Base-by-base conservation (phyloP, 30 jellyfish, hydroid and myxozoan genomes). In the Kudoa iwatai region DNA sequence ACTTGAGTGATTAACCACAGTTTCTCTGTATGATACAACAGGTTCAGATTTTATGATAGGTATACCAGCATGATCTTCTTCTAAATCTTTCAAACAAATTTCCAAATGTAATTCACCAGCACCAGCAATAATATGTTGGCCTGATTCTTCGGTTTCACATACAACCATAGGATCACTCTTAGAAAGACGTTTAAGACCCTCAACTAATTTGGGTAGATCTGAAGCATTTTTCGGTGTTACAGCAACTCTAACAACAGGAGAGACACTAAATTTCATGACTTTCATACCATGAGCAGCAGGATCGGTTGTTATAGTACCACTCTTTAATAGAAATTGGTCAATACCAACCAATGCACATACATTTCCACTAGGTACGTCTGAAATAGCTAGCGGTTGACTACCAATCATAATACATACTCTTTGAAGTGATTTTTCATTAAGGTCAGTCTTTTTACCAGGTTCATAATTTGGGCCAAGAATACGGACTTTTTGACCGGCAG, bases 201-300 rank as follows among this genome's bases (percentile, higher is more conserved):
- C 93, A 24, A 71, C 93, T n/a, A 71, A 77, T 40, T 71, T 71
- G 28, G 93, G 93, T 28, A 71, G 54, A 32, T 71, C 82, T n/a
- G 83, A 57, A 14, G 93, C 83, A 41, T 71, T 77, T 52, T 71
- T 71, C 16, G 93, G 93, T 46, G 60, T 84, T 31, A 71, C 93
- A 45, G 93, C 93, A 48, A 71, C 93, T 34, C 93, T 64, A 23
- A 71, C 93, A 51, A 71, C 93, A 17, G 93, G 93, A 2, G 93
- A 71, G 2, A 71, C 93, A 0, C 86, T 60, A 50, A 71, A 71
- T 25, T 71, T 71, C 93, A 71, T 71, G 24, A 54, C 82, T 30
- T 55, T 54, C 49, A 71, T 51, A 42, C 62, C 62, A 59, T 71
- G 93, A 17, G 93, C 93, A 41, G 55, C 33, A 23, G 60, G 86